Evolutionary conservation across 2,888 invertebrate species (phyloP), one percentile per base, ranked within the genome.

Genomic region (Ctena decussata): DNA sequence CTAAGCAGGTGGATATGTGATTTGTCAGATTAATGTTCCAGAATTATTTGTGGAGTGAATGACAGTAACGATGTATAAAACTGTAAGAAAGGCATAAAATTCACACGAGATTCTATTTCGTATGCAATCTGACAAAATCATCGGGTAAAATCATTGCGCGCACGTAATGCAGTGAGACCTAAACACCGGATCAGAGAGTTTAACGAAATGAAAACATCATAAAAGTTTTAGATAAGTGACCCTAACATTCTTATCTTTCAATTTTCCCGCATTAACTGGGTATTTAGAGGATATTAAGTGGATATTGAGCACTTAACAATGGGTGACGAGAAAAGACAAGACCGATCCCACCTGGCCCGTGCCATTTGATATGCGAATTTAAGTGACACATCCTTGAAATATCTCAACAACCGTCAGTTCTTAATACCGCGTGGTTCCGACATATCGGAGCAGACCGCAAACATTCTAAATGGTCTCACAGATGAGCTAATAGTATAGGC

Each of bases 41-140:
- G 65, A 65, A 65, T 65, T 65, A 65, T 65, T 65, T 35, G 8
- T 32, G 15, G 35, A 65, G 11, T 82, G 81, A 71, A 71, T 77
- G 85, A 72, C 77, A 80, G 73, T 32, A 73, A 60, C 76, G 60
- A 75, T 44, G 70, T 35, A 57, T 77, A 39, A 69, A 71, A 74
- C 60, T 39, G 69, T 71, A 46, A 75, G 60, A 77, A 77, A 30
- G 73, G 72, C 84, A 86, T 86, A 84, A 84, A 86, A 77, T 81
- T 86, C 80, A 84, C 81, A 86, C 86, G 79, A 86, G 79, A 81
- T 74, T 77, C 75, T 57, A 72, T 77, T 77, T 73, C 76, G 76
- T 82, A 72, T 82, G 82, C 72, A 82, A 82, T 72, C 72, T 72
- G 77, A 77, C 77, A 72, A 77, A 41, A 71, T 70, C 77, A 77